A percentile compares a stretch with the other conserved stretches of the same genome.
phyloP scores from a whole-genome alignment of 2,113 vertebrate genomes.

The Malaclemys terrapin region DNA sequence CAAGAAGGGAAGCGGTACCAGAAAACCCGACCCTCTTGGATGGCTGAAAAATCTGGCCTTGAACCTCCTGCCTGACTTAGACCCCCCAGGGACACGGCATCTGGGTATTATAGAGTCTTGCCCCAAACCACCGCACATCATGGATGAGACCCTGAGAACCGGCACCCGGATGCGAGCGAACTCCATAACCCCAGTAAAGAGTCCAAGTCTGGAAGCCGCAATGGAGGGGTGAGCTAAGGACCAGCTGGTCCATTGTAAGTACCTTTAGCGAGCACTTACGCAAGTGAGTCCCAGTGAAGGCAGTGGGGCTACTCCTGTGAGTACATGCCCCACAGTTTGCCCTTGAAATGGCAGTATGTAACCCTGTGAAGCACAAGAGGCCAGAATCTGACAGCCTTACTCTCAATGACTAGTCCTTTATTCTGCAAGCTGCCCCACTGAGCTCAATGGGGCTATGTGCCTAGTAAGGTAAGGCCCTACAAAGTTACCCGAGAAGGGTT shows the following conservation, averaged over 20 bases:
- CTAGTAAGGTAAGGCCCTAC: background rate
- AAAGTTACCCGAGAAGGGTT: background rate
- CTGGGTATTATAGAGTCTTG: background rate
- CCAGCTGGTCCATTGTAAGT: background rate
- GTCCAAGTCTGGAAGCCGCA: background rate
- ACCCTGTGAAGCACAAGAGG: rapidly evolving
- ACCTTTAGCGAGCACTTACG: background rate
- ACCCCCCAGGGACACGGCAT: background rate
- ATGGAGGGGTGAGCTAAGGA: background rate
- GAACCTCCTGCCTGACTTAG: background rate
- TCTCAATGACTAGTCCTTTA: background rate
- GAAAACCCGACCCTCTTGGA: background rate
- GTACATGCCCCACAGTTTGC: background rate
- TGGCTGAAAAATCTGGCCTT: background rate
- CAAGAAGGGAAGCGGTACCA: background rate
- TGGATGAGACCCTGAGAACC: too few species aligned
- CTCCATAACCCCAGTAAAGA: background rate
- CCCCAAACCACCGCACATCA: background rate
- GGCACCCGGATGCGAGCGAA: background rate
- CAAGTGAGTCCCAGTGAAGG: background rate
- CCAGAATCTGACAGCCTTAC: background rate
- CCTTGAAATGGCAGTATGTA: background rate
- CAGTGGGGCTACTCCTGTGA: background rate
- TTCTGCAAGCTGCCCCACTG: background rate
- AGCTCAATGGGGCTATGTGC: rapidly evolving